phyloP scores from a whole-genome alignment of 1,140 invertebrate species.

The Brachionus koreanus region DNA sequence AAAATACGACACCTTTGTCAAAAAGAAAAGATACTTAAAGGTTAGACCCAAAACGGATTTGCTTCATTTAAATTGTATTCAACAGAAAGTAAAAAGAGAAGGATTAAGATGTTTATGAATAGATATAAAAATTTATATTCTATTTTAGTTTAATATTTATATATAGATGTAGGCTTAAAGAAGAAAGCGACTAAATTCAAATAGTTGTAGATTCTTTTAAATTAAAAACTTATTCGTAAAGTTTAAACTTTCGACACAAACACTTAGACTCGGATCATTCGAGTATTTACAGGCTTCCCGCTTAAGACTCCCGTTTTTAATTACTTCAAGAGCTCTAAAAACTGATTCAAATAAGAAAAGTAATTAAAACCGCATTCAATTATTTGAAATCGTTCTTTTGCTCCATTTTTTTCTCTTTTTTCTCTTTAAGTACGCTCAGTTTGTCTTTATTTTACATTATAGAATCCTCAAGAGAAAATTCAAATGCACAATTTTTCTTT shows the following conservation, averaged over 20 bases:
- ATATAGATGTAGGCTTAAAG: conserved; percentile 4
- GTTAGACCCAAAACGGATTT: conserved; percentile 22
- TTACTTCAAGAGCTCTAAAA: conserved; percentile 2
- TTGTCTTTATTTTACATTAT: neutral
- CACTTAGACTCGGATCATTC: neutral
- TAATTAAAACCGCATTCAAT: conserved; percentile 8
- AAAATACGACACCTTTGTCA: neutral
- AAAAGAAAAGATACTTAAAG: conserved; percentile 14
- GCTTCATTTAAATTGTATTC: conserved; percentile 26
- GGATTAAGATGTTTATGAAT: conserved; percentile 33
- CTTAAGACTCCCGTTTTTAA: neutral
- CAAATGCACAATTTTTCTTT: neutral
- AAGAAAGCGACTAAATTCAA: neutral
- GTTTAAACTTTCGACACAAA: conserved; percentile 13
- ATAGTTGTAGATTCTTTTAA: conserved; percentile 12
- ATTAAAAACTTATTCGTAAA: conserved; percentile 20
- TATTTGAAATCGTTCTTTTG: neutral
- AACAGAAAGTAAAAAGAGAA: neutral
- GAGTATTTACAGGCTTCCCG: conserved; percentile 18
- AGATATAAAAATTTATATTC: neutral
- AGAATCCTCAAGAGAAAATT: neutral
- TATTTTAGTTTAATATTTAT: conserved; percentile 27
- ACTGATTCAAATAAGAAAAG: neutral
- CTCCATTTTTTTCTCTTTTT: neutral
- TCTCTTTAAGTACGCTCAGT: neutral